Evolutionary conservation across 2,113 vertebrate species (phyloP), one percentile per base, ranked within the genome.

Genomic region (Tyrannus savana): DNA sequence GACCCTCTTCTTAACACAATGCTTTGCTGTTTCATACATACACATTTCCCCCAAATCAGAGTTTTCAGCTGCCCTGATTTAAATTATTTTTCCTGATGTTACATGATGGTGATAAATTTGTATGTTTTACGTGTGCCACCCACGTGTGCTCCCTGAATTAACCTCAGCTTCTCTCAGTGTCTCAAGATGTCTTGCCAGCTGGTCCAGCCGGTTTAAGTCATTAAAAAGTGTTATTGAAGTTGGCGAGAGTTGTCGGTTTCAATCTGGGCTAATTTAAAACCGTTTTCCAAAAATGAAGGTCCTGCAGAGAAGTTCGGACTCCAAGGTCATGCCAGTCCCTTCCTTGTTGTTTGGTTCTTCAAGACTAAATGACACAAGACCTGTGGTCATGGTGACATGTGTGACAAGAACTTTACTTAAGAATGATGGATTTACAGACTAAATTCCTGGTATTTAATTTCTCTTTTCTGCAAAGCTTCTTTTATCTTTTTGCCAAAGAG

Each of bases 221-320:
- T 86, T 94, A 90, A 95, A 80, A 94, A 83, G n/a, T 86, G 72
- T 35, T 92, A 7, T 4, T 66, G 53, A 92, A 86, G 50, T 86
- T 92, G 75, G 47, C 1, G 0, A 76, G 35, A 79, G 78, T 53
- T 41, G 10, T 58, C 95, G 11, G 22, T 31, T 73, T 88, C 63
- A 93, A 75, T 83, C 12, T 93, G 71, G 82, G n/a, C 49, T 93
- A 12, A 1, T 88, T 87, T 95, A 93, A 90, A 97, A 82, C 33
- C 24, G 28, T 35, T 79, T 94, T 91, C 53, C 37, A 3, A 73
- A 90, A 91, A 87, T 73, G 28, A 82, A 84, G 56, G 52, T 89
- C 87, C 71, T 85, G 24, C 58, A 93, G 85, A 91, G 90, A 64
- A 73, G 37, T 73, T 66, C 49, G 76, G 41, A 33, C 37, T 91